A percentile compares a stretch with the other conserved stretches of the same genome.
phyloP scores from a whole-genome alignment of 1,140 invertebrate genomes.

The Drosophila navojoa region DNA sequence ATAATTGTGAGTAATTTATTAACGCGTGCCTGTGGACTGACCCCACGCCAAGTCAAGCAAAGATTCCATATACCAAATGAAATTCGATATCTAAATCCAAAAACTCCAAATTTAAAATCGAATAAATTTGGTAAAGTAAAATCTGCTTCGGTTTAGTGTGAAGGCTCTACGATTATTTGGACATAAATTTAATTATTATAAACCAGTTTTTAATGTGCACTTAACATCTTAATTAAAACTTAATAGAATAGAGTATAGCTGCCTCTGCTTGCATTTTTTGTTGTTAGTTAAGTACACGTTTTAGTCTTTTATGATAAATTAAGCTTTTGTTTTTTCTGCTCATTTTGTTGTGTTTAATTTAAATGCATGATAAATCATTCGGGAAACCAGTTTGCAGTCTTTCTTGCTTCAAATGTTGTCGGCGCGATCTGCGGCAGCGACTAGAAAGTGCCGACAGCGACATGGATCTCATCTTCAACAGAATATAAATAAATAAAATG shows the following conservation, averaged over 20 bases:
- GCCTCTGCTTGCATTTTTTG: slow-evolving; percentile 16
- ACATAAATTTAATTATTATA: neutral
- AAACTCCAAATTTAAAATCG: no score
- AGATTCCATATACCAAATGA: no score
- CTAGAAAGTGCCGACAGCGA: slow-evolving; percentile 75
- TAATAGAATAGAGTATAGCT: slow-evolving; percentile 25
- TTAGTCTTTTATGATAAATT: slow-evolving; percentile 81
- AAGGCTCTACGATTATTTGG: neutral
- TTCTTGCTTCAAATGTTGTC: slow-evolving; percentile 50
- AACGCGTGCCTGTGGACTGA: no score
- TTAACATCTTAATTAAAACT: slow-evolving; percentile 6
- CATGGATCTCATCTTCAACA: slow-evolving; percentile 59
- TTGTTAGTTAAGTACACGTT: slow-evolving; percentile 70
- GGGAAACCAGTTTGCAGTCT: slow-evolving; percentile 65
- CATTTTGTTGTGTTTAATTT: slow-evolving; percentile 71
- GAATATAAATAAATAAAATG: slow-evolving; percentile 15
- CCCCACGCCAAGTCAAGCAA: no score
- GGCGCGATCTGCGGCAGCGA: slow-evolving; percentile 29
- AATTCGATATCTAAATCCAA: no score
- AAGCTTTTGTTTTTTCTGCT: slow-evolving; percentile 67
- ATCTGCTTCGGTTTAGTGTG: neutral
- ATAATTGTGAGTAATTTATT: no score
- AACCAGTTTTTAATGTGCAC: neutral
- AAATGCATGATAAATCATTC: slow-evolving; percentile 82
- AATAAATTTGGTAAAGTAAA: neutral